Percentiles rank a stretch among this genome's conserved stretches.
phyloP scores from a whole-genome alignment of 2,888 invertebrate species.

The Drosophila leonis region DNA sequence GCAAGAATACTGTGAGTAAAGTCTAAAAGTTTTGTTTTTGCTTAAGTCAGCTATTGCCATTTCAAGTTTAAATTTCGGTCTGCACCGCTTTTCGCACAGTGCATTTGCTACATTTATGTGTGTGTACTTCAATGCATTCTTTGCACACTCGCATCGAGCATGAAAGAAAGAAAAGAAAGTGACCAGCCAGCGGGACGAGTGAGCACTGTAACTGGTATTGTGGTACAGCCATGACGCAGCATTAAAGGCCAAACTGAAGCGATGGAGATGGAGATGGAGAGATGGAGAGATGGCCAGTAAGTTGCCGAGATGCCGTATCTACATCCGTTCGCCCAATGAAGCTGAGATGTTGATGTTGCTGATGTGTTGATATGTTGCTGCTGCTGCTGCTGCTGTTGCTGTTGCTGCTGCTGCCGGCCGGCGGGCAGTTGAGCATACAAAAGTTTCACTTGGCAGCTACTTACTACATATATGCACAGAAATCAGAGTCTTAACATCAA shows the following conservation, averaged over 20 bases:
- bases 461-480: conserved; percentile 24
- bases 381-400: conserved; percentile 29
- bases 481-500: conserved; percentile 49
- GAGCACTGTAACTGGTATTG: conserved; percentile 51
- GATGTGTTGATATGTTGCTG: conserved; percentile 40
- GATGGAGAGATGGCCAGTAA: conserved; percentile 29
- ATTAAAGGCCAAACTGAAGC: conserved; percentile 22
- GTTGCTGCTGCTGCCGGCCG: conserved; percentile 30
- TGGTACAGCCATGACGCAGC: conserved; percentile 59
- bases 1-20: background rate
- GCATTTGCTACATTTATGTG: conserved; percentile 12
- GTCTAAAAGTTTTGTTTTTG: background rate
- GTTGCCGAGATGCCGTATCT: conserved; percentile 41
- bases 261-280: conserved; percentile 13
- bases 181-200: conserved; percentile 52
- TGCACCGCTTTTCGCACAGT: conserved; percentile 34
- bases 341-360: conserved; percentile 30
- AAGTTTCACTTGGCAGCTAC: conserved; percentile 52
- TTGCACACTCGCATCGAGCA: conserved; percentile 62
- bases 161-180: conserved; percentile 71
- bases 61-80: background rate
- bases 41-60: background rate
- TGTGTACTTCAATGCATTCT: conserved; percentile 56
- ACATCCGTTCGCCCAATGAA: conserved; percentile 52
- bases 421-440: conserved; percentile 39